phyloP scores from a whole-genome alignment of 2,113 vertebrate species.

The Pterocles gutturalis region DNA sequence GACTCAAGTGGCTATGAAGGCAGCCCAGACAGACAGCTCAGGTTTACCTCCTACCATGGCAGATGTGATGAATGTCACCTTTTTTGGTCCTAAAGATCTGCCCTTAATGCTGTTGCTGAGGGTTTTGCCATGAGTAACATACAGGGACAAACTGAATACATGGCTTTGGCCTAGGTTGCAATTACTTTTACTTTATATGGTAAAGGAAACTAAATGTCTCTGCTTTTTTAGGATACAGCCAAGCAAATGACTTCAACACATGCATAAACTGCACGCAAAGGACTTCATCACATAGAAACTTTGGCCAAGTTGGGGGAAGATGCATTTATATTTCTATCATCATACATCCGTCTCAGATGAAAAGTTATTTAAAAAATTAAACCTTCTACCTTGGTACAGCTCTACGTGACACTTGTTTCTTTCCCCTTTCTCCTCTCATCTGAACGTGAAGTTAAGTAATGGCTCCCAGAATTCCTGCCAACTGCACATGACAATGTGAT shows the following conservation, averaged over 20 bases:
- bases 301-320: not conserved
- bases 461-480: not conserved
- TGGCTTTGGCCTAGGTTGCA: not conserved
- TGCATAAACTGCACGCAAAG: rapidly evolving
- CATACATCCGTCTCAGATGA: not conserved
- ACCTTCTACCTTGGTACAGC: not conserved
- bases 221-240: not conserved
- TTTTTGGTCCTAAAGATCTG: not conserved
- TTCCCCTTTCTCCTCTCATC: not conserved
- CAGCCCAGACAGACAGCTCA: not conserved
- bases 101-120: not conserved
- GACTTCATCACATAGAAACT: not conserved
- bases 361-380: not conserved
- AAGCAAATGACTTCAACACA: not conserved
- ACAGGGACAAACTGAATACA: not conserved
- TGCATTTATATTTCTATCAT: not conserved
- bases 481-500: not conserved
- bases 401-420: not conserved
- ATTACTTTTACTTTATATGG: not conserved
- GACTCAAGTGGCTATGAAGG: not conserved
- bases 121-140: not conserved
- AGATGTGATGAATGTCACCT: not conserved
- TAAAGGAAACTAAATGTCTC: not conserved
- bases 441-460: not conserved
- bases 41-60: not conserved